These are phyloP conservation scores for Hystrix cristata DNA, from an alignment of 2,113 vertebrate genomes.

Conservation along the genomic window DNA sequence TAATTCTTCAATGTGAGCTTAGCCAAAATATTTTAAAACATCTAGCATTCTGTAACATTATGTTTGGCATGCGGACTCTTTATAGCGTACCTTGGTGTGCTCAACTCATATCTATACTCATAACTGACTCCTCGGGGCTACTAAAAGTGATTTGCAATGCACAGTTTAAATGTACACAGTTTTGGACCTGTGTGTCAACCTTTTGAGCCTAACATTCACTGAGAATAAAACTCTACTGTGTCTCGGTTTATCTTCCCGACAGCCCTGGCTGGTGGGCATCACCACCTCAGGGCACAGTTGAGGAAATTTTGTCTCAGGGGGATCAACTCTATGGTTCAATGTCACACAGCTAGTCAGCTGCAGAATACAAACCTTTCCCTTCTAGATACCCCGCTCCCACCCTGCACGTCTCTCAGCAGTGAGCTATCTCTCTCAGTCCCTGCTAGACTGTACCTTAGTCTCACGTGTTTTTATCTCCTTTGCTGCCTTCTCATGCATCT, in stretches of 20 bases:
- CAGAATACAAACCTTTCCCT: background rate
- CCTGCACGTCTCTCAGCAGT: background rate
- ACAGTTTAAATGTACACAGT: background rate
- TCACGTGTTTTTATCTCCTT: background rate
- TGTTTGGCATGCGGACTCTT: background rate
- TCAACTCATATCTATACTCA: background rate
- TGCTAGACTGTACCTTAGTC: background rate
- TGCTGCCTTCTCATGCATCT: background rate
- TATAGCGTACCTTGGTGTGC: background rate
- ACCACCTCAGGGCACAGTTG: background rate
- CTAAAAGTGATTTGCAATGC: background rate
- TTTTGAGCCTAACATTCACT: background rate
- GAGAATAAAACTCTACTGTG: background rate
- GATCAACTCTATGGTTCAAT: background rate
- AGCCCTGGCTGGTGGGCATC: too few relatives aligned
- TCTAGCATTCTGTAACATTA: background rate
- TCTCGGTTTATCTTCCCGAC: background rate
- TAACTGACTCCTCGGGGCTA: background rate
- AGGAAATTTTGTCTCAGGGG: background rate
- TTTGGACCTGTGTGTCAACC: background rate
- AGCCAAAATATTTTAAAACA: background rate
- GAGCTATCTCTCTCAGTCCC: background rate
- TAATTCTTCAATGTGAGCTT: background rate
- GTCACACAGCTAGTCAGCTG: too few relatives aligned
- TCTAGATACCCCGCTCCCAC: background rate